Conservation (phyloP, 2,113 vertebrate species). For the Xenopus borealis region DNA sequence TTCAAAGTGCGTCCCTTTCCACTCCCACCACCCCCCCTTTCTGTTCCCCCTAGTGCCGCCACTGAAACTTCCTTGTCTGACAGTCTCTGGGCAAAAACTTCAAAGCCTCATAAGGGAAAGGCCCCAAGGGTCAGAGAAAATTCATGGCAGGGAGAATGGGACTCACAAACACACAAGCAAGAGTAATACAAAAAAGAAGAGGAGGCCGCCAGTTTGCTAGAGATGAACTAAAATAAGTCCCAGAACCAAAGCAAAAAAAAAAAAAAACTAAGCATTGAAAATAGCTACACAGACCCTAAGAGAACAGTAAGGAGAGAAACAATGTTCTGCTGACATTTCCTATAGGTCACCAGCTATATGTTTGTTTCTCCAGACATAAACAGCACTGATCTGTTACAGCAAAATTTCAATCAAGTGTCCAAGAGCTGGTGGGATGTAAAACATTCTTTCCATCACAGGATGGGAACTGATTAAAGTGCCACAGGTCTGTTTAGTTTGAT, state of each 20-base stretch:
- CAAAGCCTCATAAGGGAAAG: slow-evolving; percentile 77
- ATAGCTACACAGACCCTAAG: neutral
- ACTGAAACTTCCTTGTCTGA: slow-evolving; percentile 75
- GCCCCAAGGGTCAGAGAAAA: slow-evolving; percentile 72
- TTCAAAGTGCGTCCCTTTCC: slow-evolving; percentile 68
- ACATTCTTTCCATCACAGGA: slow-evolving; percentile 76
- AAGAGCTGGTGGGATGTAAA: slow-evolving; percentile 67
- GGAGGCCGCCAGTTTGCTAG: slow-evolving; percentile 49
- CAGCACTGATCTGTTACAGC: slow-evolving; percentile 23
- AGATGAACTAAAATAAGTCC: slow-evolving; percentile 25
- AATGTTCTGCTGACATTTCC: slow-evolving; percentile 9
- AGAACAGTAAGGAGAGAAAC: neutral
- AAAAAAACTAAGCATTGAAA: neutral
- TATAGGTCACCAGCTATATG: slow-evolving; percentile 34
- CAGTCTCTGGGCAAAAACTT: slow-evolving; percentile 83
- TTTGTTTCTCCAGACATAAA: slow-evolving; percentile 33
- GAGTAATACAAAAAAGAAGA: slow-evolving; percentile 50
- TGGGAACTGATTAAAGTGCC: slow-evolving; percentile 69
- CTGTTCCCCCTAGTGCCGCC: slow-evolving; percentile 71
- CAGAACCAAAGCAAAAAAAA: slow-evolving; percentile 18
- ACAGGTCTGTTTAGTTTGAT: slow-evolving; percentile 68
- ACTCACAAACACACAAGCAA: slow-evolving; percentile 55
- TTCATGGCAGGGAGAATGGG: slow-evolving; percentile 67
- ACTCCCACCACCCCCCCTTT: slow-evolving; percentile 37
- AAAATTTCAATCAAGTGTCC: slow-evolving; percentile 55